phyloP scores from a whole-genome alignment of 2,888 invertebrate genomes.

The Polia nebulosa region DNA sequence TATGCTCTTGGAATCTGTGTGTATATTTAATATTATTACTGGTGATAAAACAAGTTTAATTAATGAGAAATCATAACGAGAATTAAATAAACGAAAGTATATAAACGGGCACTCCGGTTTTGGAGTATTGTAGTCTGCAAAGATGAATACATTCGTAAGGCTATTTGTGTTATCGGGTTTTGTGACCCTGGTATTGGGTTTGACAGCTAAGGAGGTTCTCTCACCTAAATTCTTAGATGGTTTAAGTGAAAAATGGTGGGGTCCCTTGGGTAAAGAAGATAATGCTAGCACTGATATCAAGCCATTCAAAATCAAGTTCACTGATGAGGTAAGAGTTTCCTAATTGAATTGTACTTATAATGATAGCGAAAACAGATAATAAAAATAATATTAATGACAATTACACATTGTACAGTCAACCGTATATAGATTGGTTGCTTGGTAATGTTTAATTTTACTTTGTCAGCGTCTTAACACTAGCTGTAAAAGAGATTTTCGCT shows the following conservation, averaged over 20 bases:
- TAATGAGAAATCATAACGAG: neutral
- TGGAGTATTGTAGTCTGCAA: conserved; percentile 29
- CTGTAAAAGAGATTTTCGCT: no score
- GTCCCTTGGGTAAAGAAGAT: conserved; percentile 15
- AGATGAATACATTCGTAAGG: conserved; percentile 27
- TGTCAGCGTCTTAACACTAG: no score
- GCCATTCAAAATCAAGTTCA: conserved; percentile 25
- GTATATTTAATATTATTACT: neutral
- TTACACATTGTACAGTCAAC: no score
- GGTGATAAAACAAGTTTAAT: conserved; percentile 33
- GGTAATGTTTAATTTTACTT: no score
- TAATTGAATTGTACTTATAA: neutral
- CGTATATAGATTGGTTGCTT: no score
- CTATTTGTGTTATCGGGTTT: conserved; percentile 19
- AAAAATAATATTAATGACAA: no score
- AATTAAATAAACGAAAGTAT: conserved; percentile 15
- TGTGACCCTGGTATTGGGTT: conserved; percentile 25
- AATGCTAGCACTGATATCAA: conserved; percentile 2
- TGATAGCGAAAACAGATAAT: no score
- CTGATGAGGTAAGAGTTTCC: conserved; percentile 19
- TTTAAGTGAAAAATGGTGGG: conserved; percentile 47
- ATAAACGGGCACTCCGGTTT: conserved; percentile 6
- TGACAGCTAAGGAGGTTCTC: neutral
- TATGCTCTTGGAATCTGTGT: neutral
- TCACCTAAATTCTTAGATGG: conserved; percentile 21